Percentiles rank a stretch among this genome's conserved stretches.
Evolutionary conservation across 1,140 invertebrate genomes (phyloP).

Genomic region (Centruroides vittatus): DNA sequence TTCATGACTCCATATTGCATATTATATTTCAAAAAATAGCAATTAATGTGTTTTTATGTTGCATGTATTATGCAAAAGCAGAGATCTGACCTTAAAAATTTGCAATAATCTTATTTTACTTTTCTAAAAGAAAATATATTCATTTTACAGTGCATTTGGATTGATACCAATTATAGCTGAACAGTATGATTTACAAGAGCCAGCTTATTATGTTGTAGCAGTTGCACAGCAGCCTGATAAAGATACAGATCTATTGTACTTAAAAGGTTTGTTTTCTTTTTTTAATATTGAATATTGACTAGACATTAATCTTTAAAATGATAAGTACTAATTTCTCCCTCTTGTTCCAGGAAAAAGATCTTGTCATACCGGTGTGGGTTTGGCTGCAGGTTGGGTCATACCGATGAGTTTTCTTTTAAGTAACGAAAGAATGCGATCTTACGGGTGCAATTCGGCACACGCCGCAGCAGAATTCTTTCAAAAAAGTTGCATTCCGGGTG

Average conservation of each 20-base stretch:
- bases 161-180: constrained; percentile 78
- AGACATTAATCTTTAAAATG: background rate
- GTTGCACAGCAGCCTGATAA: constrained; percentile 78
- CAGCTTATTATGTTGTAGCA: constrained; percentile 86
- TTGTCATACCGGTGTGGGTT: constrained; percentile 82
- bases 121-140: too few species aligned
- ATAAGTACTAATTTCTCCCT: too few species aligned
- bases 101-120: too few species aligned
- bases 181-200: constrained; percentile 67
- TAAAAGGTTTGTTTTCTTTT: constrained; percentile 43
- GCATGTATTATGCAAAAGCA: too few species aligned
- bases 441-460: constrained; percentile 74
- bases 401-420: constrained; percentile 84
- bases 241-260: constrained; percentile 68
- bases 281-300: background rate
- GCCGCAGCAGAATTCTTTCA: constrained; percentile 86
- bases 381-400: constrained; percentile 88
- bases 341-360: constrained; percentile 48
- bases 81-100: too few species aligned
- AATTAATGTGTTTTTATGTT: too few species aligned
- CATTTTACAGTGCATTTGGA: constrained; percentile 22
- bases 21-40: too few species aligned
- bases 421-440: constrained; percentile 81
- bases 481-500: constrained; percentile 37
- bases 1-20: too few species aligned